Conservation (phyloP, 2,888 invertebrate genomes). For the Stenotaenia linearis region DNA sequence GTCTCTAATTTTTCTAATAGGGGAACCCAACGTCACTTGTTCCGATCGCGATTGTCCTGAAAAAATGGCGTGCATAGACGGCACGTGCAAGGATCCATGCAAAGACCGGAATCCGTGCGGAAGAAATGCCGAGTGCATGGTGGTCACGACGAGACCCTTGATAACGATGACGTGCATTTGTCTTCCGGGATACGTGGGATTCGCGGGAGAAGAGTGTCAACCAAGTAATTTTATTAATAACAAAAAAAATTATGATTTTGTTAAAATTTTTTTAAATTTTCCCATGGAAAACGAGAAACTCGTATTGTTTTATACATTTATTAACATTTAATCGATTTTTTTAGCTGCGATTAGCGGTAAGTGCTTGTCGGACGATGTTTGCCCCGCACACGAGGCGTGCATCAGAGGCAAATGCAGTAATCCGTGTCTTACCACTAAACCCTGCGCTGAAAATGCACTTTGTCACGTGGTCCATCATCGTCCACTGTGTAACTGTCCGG, state of each 20-base stretch:
- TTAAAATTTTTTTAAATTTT: neutral
- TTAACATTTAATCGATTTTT: neutral
- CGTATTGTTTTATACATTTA: neutral
- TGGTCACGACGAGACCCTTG: constrained; percentile 69
- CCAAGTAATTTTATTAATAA: constrained; percentile 35
- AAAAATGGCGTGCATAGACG: constrained; percentile 71
- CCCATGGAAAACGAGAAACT: neutral
- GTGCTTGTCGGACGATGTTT: constrained; percentile 36
- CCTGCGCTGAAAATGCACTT: constrained; percentile 54
- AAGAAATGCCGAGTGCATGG: constrained; percentile 69
- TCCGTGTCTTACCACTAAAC: constrained; percentile 44
- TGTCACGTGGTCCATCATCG: constrained; percentile 43
- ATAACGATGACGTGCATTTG: constrained; percentile 82
- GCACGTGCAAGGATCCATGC: constrained; percentile 73
- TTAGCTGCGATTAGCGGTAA: neutral
- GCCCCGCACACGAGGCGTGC: constrained; percentile 36
- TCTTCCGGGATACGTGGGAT: constrained; percentile 57
- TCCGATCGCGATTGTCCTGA: constrained; percentile 76
- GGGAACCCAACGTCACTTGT: constrained; percentile 67
- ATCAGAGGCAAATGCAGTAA: constrained; percentile 37
- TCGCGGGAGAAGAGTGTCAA: constrained; percentile 34
- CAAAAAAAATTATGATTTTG: too few species aligned
- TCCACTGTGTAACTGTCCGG: constrained; percentile 45
- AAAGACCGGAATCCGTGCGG: constrained; percentile 58
- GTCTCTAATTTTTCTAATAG: constrained; percentile 42